Conservation (phyloP, 2,113 vertebrate genomes). For the Archilochus colubris region DNA sequence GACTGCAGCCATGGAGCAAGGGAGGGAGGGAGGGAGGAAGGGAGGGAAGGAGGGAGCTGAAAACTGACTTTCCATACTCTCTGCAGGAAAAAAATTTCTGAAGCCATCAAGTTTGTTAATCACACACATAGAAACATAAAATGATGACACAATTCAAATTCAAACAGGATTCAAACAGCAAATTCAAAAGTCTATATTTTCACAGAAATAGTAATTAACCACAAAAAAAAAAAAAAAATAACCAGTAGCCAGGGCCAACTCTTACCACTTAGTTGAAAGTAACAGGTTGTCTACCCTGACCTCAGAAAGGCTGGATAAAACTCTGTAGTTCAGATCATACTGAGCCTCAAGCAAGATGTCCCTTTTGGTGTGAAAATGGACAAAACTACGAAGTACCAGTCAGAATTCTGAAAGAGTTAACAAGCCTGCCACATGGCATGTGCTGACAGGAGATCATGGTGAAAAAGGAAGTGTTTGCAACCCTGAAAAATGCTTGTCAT, state of each 20-base stretch:
- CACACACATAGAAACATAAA: not conserved
- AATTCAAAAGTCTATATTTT: not conserved
- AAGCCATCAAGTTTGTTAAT: not conserved
- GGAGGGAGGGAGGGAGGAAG: not conserved
- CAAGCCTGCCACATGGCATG: not conserved
- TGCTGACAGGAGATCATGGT: not conserved
- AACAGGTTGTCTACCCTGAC: not conserved
- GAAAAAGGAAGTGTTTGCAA: not conserved
- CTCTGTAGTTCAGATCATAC: not conserved
- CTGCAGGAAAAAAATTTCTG: not conserved
- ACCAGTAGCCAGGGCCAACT: not conserved
- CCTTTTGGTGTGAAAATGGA: not conserved
- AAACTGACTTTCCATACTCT: not conserved
- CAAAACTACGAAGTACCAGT: not conserved
- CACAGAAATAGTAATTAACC: not conserved
- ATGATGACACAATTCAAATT: not conserved
- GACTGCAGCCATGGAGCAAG: not conserved
- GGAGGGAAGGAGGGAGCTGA: not conserved
- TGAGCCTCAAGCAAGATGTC: not conserved
- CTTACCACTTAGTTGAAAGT: not conserved
- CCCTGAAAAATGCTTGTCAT: not conserved
- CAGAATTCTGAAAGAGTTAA: slow-evolving; percentile 10
- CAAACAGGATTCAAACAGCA: not conserved
- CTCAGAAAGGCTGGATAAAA: not conserved
- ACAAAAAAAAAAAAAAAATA: not conserved